A percentile compares a stretch with the other conserved stretches of the same genome.
Conservation (phyloP, 2,797 vertebrate species). For the Tiaroga cobitis region DNA sequence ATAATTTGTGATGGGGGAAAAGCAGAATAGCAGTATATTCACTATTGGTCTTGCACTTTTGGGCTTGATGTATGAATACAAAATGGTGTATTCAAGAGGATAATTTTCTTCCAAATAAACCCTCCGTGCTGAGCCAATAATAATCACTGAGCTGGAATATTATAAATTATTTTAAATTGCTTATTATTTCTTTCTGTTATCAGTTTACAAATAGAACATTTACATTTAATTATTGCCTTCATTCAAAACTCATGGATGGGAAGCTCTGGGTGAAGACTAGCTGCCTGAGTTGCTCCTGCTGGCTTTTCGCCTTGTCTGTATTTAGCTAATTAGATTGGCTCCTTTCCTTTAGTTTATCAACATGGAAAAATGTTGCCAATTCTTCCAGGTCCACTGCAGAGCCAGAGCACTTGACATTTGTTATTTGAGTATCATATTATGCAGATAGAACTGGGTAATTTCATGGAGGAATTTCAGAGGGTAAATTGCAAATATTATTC, state of each 20-base stretch:
- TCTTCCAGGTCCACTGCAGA: slow-evolving; percentile 49
- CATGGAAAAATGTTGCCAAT: slow-evolving; percentile 56
- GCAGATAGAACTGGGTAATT: slow-evolving; percentile 39
- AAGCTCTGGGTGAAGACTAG: slow-evolving; percentile 51
- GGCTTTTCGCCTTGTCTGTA: slow-evolving; percentile 53
- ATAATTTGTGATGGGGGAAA: neutral
- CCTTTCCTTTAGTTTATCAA: slow-evolving; percentile 60
- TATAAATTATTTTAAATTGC: slow-evolving; percentile 45
- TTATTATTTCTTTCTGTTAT: slow-evolving; percentile 44
- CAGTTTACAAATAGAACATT: slow-evolving; percentile 56
- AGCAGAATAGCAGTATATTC: neutral
- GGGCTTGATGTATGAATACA: slow-evolving; percentile 20
- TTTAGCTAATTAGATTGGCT: slow-evolving; percentile 62
- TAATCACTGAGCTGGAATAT: slow-evolving; percentile 20
- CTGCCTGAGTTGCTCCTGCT: slow-evolving; percentile 48
- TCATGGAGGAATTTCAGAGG: slow-evolving; percentile 29
- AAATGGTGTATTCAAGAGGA: slow-evolving; percentile 26
- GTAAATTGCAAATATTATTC: slow-evolving; percentile 18
- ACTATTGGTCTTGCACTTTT: neutral
- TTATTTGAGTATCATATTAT: slow-evolving; percentile 48
- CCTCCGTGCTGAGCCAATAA: slow-evolving; percentile 13
- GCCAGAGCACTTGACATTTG: slow-evolving; percentile 50
- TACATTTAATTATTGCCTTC: slow-evolving; percentile 52
- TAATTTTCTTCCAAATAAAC: slow-evolving; percentile 34
- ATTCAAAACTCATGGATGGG: slow-evolving; percentile 51